phyloP scores from a whole-genome alignment of 2,113 vertebrate species.

The Ariopsis seemanni region DNA sequence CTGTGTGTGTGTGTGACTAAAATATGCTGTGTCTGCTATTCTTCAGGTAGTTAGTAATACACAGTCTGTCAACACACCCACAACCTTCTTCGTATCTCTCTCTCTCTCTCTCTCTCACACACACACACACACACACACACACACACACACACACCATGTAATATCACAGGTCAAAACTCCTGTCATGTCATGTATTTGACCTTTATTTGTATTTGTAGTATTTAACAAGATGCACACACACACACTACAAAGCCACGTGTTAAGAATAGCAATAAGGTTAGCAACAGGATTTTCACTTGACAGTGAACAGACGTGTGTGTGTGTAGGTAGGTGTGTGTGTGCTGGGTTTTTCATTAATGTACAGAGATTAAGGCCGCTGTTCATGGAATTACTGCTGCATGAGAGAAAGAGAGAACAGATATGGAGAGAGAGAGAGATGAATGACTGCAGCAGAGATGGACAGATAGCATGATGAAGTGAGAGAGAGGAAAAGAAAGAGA shows the following conservation, averaged over 20 bases:
- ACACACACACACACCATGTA: background rate
- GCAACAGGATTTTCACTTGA: background rate
- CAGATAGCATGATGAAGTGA: background rate
- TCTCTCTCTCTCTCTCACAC: too few relatives aligned
- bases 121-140: background rate
- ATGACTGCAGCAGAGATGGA: background rate
- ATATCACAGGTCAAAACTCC: background rate
- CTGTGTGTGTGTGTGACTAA: constrained; percentile 2
- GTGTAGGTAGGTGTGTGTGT: background rate
- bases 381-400: constrained; percentile 7
- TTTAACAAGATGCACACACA: background rate
- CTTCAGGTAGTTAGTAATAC: constrained; percentile 22
- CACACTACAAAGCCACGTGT: background rate
- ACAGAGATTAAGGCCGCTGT: background rate
- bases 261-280: too few relatives aligned
- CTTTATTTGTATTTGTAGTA: constrained; percentile 26
- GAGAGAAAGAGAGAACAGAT: background rate
- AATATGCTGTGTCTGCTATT: background rate
- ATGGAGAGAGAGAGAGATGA: background rate
- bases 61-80: background rate
- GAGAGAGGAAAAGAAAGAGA: background rate
- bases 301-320: background rate
- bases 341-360: background rate
- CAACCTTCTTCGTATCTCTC: background rate
- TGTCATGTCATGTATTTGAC: constrained; percentile 6